These are phyloP conservation scores for Helicoverpa assulta DNA, from an alignment of 2,888 invertebrate genomes.

Conservation along the genomic window DNA sequence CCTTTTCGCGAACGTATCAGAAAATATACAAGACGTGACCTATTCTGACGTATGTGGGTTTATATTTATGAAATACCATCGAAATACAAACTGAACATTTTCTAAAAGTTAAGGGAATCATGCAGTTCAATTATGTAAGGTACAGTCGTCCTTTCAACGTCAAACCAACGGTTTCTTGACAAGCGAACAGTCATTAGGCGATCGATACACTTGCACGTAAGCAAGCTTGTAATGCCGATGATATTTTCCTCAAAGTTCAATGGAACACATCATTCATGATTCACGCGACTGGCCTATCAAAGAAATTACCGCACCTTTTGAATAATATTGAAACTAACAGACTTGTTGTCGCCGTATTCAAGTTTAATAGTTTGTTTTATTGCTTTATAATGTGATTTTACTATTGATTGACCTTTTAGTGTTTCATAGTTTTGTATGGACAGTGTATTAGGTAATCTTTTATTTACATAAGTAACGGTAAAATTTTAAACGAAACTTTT, in stretches of 20 bases:
- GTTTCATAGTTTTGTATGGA: too few species aligned
- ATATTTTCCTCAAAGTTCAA: conserved; percentile 25
- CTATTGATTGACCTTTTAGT: too few species aligned
- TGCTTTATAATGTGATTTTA: background rate
- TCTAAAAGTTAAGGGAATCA: background rate
- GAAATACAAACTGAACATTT: background rate
- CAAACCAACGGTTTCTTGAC: conserved; percentile 1
- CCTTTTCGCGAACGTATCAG: too few species aligned
- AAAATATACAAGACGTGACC: too few species aligned
- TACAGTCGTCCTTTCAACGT: background rate
- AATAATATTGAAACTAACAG: background rate
- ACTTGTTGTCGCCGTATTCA: background rate
- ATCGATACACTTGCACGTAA: conserved; percentile 12
- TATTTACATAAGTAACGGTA: too few species aligned
- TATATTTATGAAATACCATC: too few species aligned
- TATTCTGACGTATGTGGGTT: too few species aligned
- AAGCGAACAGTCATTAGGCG: conserved; percentile 5
- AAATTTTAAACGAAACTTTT: too few species aligned
- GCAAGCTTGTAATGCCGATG: background rate
- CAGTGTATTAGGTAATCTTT: too few species aligned
- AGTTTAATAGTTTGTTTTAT: background rate
- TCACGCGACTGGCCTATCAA: conserved; percentile 7
- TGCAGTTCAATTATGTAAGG: conserved; percentile 8
- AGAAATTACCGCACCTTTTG: conserved; percentile 1
- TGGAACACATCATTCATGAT: conserved; percentile 12